phyloP scores from a whole-genome alignment of 1,140 invertebrate genomes.

The Tetragnatha versicolor region DNA sequence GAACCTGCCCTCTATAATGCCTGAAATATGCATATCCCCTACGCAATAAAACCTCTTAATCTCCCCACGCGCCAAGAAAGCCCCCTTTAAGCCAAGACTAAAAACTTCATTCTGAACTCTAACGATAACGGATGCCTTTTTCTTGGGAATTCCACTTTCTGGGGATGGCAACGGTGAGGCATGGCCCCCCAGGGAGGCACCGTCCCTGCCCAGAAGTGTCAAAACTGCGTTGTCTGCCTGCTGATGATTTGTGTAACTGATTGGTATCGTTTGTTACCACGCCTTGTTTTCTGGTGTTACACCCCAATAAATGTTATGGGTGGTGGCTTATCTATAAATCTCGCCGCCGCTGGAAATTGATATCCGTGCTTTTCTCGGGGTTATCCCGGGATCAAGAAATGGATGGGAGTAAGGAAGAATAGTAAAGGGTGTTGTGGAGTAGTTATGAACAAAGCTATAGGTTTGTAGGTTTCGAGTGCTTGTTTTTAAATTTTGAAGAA shows the following conservation, averaged over 20 bases:
- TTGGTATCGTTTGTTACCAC: conserved; percentile 34
- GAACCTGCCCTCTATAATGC: no score
- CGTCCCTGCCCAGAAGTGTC: conserved; percentile 24
- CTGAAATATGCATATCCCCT: no score
- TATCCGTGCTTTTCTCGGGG: no score
- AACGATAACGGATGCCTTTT: conserved; percentile 19
- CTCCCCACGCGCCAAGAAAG: no score
- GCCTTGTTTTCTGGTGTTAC: conserved; percentile 41
- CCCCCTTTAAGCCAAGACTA: no score
- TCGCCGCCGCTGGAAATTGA: background rate
- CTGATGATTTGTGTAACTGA: conserved; percentile 41
- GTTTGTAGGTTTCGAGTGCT: no score
- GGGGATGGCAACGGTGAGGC: conserved; percentile 16
- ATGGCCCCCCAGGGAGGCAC: conserved; percentile 7
- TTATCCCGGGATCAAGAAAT: no score
- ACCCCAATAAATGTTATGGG: conserved; percentile 36
- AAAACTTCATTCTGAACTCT: background rate
- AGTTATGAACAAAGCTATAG: no score
- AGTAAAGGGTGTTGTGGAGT: no score
- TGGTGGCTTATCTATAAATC: background rate
- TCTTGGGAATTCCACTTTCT: background rate
- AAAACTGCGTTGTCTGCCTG: conserved; percentile 19
- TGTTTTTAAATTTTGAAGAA: no score
- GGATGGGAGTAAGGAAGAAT: no score
- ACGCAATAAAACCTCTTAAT: no score